phyloP scores from a whole-genome alignment of 2,797 vertebrate species.

The Pangasius mekongensis region DNA sequence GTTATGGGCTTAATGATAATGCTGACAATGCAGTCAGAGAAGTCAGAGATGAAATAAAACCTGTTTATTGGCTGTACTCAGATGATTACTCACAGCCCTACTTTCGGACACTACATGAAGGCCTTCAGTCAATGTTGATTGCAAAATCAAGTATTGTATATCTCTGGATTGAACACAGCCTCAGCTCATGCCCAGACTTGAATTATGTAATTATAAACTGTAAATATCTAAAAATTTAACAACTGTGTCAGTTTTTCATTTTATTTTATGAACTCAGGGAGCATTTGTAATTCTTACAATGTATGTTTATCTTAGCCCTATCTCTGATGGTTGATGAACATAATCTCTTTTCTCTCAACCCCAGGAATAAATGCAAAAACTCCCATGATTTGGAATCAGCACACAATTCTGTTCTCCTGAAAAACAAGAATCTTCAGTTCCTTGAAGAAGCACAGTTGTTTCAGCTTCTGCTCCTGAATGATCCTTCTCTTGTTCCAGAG shows the following conservation, averaged over 20 bases:
- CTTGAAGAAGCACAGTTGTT: slow-evolving; percentile 78
- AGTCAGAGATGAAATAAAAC: not conserved
- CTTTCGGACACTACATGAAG: not conserved
- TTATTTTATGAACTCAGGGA: not conserved
- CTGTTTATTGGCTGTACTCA: not conserved
- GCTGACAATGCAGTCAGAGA: not conserved
- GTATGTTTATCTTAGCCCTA: not conserved
- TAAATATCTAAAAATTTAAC: not conserved
- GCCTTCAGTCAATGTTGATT: not conserved
- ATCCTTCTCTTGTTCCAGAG: slow-evolving; percentile 86
- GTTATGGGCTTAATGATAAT: not conserved
- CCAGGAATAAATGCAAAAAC: slow-evolving; percentile 73
- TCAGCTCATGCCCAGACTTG: not conserved
- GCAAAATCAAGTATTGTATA: not conserved
- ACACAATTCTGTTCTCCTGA: slow-evolving; percentile 76
- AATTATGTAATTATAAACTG: not conserved
- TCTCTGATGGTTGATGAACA: not conserved
- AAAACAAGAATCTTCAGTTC: slow-evolving; percentile 65
- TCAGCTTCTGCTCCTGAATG: slow-evolving; percentile 89
- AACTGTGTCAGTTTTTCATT: not conserved
- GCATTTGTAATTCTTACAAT: not conserved
- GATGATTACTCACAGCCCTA: not conserved
- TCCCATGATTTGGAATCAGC: slow-evolving; percentile 69
- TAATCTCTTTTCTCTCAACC: slow-evolving; percentile 61
- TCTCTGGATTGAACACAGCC: not conserved